phyloP scores from a whole-genome alignment of 2,113 vertebrate species.

The Forbesichthys papilliferus region DNA sequence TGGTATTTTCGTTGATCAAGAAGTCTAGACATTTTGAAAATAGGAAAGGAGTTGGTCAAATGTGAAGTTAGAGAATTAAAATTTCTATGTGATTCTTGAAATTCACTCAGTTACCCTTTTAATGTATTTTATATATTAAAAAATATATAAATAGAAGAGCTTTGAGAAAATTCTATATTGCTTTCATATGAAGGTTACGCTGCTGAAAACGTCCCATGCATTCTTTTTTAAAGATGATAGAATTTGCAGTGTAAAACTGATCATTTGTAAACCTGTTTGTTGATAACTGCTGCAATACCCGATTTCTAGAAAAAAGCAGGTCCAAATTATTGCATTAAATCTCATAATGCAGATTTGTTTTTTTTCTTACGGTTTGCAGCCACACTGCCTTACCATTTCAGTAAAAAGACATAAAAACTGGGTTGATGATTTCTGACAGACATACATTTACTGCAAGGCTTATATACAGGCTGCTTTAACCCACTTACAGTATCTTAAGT shows the following conservation, averaged over 20 bases:
- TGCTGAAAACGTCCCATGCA: constrained; percentile 34
- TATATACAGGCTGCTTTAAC: constrained; percentile 58
- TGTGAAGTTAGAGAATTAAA: background rate
- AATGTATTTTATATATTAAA: background rate
- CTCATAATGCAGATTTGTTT: too few species aligned
- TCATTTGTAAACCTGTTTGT: background rate
- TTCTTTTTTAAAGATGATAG: background rate
- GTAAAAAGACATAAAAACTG: background rate
- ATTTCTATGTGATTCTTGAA: constrained; percentile 8
- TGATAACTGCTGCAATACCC: background rate
- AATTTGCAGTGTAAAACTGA: background rate
- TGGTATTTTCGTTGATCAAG: too few species aligned
- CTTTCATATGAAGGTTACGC: constrained; percentile 51
- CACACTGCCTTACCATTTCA: background rate
- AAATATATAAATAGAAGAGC: constrained; percentile 27
- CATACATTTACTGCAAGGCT: constrained; percentile 55
- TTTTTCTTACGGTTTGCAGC: background rate
- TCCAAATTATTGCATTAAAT: too few species aligned
- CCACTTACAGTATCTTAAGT: constrained; percentile 67
- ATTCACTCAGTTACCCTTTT: constrained; percentile 34
- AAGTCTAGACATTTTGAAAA: too few species aligned
- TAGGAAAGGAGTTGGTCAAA: too few species aligned
- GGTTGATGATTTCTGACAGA: constrained; percentile 1
- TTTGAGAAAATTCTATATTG: constrained; percentile 40
- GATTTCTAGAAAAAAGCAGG: too few species aligned